A percentile compares a stretch with the other conserved stretches of the same genome.
Conservation (phyloP, 37 sponge, comb jelly and placozoan genomes). For the Ianthella basta region DNA sequence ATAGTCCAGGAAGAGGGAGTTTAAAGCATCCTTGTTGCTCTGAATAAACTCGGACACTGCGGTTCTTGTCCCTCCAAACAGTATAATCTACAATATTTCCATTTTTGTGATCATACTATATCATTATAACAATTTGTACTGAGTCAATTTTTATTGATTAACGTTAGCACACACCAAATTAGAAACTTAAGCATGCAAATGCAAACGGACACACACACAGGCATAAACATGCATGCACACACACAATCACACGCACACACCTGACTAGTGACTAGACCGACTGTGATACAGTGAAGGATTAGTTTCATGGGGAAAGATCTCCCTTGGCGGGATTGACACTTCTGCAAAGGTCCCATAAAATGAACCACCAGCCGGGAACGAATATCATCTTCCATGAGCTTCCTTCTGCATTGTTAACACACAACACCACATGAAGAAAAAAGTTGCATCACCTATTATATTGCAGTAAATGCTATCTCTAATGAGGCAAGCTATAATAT, state of each 20-base stretch:
- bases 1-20: slow-evolving; percentile 47
- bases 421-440: too few relatives aligned
- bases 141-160: too few relatives aligned
- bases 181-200: too few relatives aligned
- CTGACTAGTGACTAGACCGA: slow-evolving; percentile 80
- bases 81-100: too few relatives aligned
- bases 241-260: slow-evolving; percentile 47
- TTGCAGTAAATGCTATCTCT: too few relatives aligned
- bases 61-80: slow-evolving; percentile 65
- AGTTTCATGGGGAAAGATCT: slow-evolving; percentile 86
- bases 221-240: too few relatives aligned
- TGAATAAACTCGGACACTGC: slow-evolving; percentile 54
- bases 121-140: too few relatives aligned
- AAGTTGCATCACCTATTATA: too few relatives aligned
- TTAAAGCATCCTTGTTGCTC: slow-evolving; percentile 51
- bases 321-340: slow-evolving; percentile 60
- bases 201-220: too few relatives aligned
- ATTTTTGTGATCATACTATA: too few relatives aligned
- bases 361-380: slow-evolving; percentile 70
- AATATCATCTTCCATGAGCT: slow-evolving; percentile 51
- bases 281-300: slow-evolving; percentile 63
- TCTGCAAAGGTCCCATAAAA: slow-evolving; percentile 93
- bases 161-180: too few relatives aligned
- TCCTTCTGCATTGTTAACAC: neutral
- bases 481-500: too few relatives aligned